phyloP scores from a whole-genome alignment of 2,888 invertebrate genomes.

The Lepidocyrtoides sp. region DNA sequence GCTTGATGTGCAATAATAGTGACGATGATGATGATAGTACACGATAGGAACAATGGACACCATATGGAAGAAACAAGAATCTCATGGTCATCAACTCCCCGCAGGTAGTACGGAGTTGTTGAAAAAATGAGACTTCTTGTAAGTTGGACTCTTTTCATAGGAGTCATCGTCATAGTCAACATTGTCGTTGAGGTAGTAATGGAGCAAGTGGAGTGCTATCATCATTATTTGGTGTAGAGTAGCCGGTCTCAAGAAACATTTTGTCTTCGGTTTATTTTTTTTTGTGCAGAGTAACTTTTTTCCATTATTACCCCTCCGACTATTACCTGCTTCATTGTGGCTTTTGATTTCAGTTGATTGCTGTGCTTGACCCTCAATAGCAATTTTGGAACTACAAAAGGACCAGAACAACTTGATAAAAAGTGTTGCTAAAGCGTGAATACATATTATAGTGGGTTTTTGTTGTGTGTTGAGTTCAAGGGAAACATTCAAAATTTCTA shows the following conservation, averaged over 20 bases:
- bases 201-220: neutral
- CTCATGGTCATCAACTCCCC: conserved; percentile 77
- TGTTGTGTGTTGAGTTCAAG: neutral
- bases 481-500: neutral
- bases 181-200: conserved; percentile 24
- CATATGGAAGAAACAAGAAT: conserved; percentile 69
- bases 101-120: conserved; percentile 58
- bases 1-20: neutral
- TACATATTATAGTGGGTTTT: neutral
- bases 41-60: conserved; percentile 7
- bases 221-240: conserved; percentile 21
- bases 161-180: conserved; percentile 14
- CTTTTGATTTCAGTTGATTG: conserved; percentile 44
- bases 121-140: conserved; percentile 44
- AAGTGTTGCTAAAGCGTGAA: neutral
- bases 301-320: conserved; percentile 22
- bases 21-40: neutral
- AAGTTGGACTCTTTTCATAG: neutral
- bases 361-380: neutral
- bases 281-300: neutral
- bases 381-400: neutral
- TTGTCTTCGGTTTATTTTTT: neutral
- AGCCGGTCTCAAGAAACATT: conserved; percentile 39
- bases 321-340: conserved; percentile 62
- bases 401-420: neutral